Conservation (phyloP, 2,113 vertebrate genomes). For the Vireo altiloquus region DNA sequence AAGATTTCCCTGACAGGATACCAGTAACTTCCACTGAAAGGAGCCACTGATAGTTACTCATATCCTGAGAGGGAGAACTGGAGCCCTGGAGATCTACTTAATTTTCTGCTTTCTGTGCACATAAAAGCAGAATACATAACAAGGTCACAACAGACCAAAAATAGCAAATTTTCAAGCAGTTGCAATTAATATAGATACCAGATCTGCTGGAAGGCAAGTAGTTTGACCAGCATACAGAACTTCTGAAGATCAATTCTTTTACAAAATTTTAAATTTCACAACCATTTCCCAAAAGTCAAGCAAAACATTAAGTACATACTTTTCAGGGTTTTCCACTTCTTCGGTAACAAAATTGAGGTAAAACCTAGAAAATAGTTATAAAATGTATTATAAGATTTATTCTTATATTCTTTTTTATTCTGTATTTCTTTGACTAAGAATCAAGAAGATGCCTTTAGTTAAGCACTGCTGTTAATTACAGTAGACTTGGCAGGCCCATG, state of each 20-base stretch:
- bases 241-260: not conserved
- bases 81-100: constrained; percentile 24
- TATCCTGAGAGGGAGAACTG: not conserved
- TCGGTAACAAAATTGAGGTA: constrained; percentile 98
- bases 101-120: constrained; percentile 33
- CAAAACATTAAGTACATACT: constrained; percentile 71
- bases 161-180: constrained; percentile 6
- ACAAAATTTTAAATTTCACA: not conserved
- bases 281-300: not conserved
- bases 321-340: constrained; percentile 93
- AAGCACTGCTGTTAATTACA: not conserved
- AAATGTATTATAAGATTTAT: not conserved
- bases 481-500: not conserved
- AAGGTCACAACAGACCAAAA: constrained; percentile 33
- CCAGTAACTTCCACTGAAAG: constrained; percentile 30
- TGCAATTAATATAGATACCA: constrained; percentile 34
- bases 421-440: not conserved
- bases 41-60: not conserved
- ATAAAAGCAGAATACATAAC: constrained; percentile 12
- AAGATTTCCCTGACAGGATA: constrained; percentile 17
- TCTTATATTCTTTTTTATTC: not conserved
- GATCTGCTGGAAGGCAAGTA: constrained; percentile 5
- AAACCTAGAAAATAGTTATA: constrained; percentile 80
- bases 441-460: not conserved
- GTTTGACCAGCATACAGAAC: not conserved